These are phyloP conservation scores for Charanyca ferruginea DNA, from an alignment of 2,888 invertebrate species.

Conservation along the genomic window DNA sequence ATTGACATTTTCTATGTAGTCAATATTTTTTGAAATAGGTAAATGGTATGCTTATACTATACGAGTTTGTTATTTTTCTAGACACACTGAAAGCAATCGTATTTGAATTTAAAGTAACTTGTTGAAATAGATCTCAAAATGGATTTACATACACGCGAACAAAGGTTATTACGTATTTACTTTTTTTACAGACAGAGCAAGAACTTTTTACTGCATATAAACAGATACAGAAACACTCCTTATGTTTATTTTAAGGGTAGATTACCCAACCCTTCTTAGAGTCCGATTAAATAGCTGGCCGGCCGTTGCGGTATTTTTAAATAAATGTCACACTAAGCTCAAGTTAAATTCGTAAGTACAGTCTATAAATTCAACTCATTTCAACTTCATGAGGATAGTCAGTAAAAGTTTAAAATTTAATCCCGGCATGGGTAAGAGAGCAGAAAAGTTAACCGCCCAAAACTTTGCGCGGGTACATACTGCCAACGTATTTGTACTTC, in stretches of 20 bases:
- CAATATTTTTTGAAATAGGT: constrained; percentile 23
- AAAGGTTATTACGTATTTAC: background rate
- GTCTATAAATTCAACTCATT: constrained; percentile 83
- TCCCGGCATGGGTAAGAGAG: constrained; percentile 82
- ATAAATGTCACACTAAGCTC: constrained; percentile 60
- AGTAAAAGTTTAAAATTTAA: constrained; percentile 87
- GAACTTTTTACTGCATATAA: constrained; percentile 22
- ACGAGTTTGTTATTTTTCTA: constrained; percentile 21
- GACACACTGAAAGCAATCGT: background rate
- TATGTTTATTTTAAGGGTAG: constrained; percentile 25
- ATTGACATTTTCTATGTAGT: constrained; percentile 11
- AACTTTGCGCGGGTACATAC: constrained; percentile 72
- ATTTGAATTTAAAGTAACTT: constrained; percentile 26
- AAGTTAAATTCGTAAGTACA: constrained; percentile 73
- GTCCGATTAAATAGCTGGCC: constrained; percentile 31
- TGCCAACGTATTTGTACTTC: constrained; percentile 62
- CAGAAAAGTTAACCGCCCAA: constrained; percentile 85
- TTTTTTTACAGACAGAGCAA: constrained; percentile 1
- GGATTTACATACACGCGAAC: background rate
- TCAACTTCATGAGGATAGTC: constrained; percentile 85
- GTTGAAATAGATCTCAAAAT: constrained; percentile 14
- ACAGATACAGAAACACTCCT: constrained; percentile 17
- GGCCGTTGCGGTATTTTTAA: constrained; percentile 37
- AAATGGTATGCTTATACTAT: background rate
- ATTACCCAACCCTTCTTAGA: constrained; percentile 26